These are phyloP conservation scores for Priapulus caudatus DNA, from an alignment of 2,888 invertebrate species.

Conservation along the genomic window DNA sequence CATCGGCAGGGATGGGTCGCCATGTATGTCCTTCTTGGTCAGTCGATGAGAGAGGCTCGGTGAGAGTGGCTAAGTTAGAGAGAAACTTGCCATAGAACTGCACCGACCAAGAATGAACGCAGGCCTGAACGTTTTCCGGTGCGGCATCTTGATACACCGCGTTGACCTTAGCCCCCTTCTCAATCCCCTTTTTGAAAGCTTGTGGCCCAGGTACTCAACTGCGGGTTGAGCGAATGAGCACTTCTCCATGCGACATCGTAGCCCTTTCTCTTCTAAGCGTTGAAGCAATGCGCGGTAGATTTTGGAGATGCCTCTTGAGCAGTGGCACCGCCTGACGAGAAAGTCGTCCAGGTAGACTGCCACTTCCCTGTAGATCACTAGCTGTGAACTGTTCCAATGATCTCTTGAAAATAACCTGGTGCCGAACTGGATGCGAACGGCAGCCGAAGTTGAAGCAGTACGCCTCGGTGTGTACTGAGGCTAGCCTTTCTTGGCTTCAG, in stretches of 20 bases:
- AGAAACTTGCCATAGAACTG: constrained; percentile 14
- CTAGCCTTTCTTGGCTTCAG: background rate
- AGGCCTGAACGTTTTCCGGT: too few relatives aligned
- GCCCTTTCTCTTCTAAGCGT: constrained; percentile 4
- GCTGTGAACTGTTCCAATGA: constrained; percentile 10
- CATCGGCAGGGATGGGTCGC: background rate
- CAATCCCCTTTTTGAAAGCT: constrained; percentile 9
- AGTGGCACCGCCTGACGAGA: background rate
- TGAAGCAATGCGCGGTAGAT: too few relatives aligned
- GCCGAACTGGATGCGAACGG: constrained; percentile 11
- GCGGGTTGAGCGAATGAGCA: constrained; percentile 9
- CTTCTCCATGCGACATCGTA: constrained; percentile 14
- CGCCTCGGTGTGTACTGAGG: constrained; percentile 13
- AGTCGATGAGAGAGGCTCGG: background rate
- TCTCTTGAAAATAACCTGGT: constrained; percentile 14
- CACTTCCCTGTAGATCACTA: constrained; percentile 4
- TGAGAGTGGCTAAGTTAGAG: constrained; percentile 8
- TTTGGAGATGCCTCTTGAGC: too few relatives aligned
- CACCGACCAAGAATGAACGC: constrained; percentile 8
- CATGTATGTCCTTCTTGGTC: background rate
- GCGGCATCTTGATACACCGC: too few relatives aligned
- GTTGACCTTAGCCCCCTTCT: constrained; percentile 11
- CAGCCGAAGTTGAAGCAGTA: constrained; percentile 12
- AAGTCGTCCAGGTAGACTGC: constrained; percentile 13
- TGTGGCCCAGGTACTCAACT: constrained; percentile 11